Conservation (phyloP, 2,797 vertebrate species). For the Rhincodon typus region DNA sequence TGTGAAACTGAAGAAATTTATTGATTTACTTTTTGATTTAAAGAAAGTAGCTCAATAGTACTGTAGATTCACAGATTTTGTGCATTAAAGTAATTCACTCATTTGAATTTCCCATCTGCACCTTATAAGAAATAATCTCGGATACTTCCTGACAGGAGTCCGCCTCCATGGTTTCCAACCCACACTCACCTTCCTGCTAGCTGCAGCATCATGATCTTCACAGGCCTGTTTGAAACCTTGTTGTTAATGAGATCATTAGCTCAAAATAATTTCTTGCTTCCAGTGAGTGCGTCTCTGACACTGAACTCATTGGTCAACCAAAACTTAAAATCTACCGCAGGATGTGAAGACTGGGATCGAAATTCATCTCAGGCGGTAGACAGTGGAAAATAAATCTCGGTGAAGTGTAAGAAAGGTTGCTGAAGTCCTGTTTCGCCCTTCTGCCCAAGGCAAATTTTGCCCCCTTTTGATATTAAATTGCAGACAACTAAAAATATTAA, state of each 20-base stretch:
- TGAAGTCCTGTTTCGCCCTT: not conserved
- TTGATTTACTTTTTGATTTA: not conserved
- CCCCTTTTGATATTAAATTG: not conserved
- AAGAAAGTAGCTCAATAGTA: not conserved
- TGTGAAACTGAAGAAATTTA: not conserved
- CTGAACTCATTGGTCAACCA: not conserved
- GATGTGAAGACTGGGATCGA: not conserved
- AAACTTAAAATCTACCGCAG: not conserved
- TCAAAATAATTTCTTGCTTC: not conserved
- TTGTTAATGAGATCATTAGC: too few relatives aligned
- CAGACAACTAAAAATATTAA: not conserved
- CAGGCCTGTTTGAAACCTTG: not conserved
- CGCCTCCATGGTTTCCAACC: not conserved
- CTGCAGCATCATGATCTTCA: too few relatives aligned
- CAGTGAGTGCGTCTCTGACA: not conserved
- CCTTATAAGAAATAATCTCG: not conserved
- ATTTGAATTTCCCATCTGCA: not conserved
- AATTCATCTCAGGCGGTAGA: not conserved
- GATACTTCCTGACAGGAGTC: not conserved
- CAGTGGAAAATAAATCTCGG: not conserved
- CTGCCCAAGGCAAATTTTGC: not conserved
- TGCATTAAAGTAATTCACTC: not conserved
- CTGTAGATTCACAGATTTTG: not conserved
- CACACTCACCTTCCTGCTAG: not conserved
- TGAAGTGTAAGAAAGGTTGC: not conserved